Percentiles rank a stretch among this genome's conserved stretches.
Conservation (phyloP, 1,140 invertebrate species). For the Caenorhabditis briggsae region DNA sequence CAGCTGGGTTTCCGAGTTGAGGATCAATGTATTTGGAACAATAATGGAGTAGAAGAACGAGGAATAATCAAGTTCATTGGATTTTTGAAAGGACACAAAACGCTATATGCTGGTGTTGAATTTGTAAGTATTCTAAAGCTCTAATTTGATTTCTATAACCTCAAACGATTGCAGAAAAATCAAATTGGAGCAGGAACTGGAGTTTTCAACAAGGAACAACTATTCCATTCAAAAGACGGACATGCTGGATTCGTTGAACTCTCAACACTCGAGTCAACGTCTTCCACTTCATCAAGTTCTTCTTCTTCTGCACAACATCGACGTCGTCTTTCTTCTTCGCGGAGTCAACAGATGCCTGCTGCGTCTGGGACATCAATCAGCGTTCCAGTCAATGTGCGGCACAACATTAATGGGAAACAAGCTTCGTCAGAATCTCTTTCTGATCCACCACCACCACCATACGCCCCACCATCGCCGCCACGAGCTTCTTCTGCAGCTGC, state of each 20-base stretch:
- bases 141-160: slow-evolving; percentile 80
- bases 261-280: slow-evolving; percentile 66
- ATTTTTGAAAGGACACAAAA: slow-evolving; percentile 79
- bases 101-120: slow-evolving; percentile 81
- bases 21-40: slow-evolving; percentile 81
- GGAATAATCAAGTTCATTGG: slow-evolving; percentile 81
- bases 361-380: slow-evolving; percentile 28
- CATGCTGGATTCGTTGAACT: slow-evolving; percentile 82
- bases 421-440: slow-evolving; percentile 49
- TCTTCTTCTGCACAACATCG: slow-evolving; percentile 30
- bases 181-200: slow-evolving; percentile 80
- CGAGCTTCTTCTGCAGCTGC: slow-evolving; percentile 28
- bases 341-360: slow-evolving; percentile 21
- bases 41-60: slow-evolving; percentile 80
- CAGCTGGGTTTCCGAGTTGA: slow-evolving; percentile 67
- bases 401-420: slow-evolving; percentile 31
- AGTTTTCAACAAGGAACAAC: slow-evolving; percentile 79
- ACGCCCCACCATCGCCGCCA: slow-evolving; percentile 17
- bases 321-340: slow-evolving; percentile 5
- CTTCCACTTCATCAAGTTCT: slow-evolving; percentile 5
- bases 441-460: slow-evolving; percentile 33
- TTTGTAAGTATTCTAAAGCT: slow-evolving; percentile 79
- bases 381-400: slow-evolving; percentile 6
- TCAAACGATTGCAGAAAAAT: slow-evolving; percentile 79
- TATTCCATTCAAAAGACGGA: slow-evolving; percentile 81